A percentile compares a stretch with the other conserved stretches of the same genome.
phyloP scores from a whole-genome alignment of 2,113 vertebrate genomes.

The Sinocyclocheilus anshuiensis region DNA sequence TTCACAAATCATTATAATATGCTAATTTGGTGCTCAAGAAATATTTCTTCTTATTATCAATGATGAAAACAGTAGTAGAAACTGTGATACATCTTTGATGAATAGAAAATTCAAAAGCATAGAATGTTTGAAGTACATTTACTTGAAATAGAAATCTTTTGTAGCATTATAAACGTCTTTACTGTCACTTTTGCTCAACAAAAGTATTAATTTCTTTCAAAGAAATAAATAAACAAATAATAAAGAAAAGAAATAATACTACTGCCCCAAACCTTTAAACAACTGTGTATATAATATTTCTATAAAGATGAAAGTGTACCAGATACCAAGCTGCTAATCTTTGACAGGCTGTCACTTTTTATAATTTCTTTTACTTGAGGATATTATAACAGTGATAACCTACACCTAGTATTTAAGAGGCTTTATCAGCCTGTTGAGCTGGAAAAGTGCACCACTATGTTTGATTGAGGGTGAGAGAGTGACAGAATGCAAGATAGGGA shows the following conservation, averaged over 20 bases:
- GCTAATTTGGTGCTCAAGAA: no score
- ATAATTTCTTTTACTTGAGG: neutral
- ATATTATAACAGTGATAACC: neutral
- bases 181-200: no score
- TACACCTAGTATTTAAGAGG: neutral
- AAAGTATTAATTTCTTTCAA: neutral
- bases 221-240: neutral
- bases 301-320: neutral
- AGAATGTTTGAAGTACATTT: no score
- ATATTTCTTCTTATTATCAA: no score
- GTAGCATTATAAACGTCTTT: no score
- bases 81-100: neutral
- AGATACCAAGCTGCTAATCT: neutral
- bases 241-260: neutral
- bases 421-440: neutral
- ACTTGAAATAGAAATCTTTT: no score
- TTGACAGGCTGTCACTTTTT: neutral
- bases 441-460: neutral
- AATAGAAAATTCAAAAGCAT: no score
- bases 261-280: neutral
- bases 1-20: neutral
- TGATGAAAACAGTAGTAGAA: no score
- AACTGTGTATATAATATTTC: neutral
- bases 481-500: neutral
- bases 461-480: neutral